These are phyloP conservation scores for Oryzias dopingdopingensis DNA, from an alignment of 2,797 vertebrate species.

Conservation along the genomic window DNA sequence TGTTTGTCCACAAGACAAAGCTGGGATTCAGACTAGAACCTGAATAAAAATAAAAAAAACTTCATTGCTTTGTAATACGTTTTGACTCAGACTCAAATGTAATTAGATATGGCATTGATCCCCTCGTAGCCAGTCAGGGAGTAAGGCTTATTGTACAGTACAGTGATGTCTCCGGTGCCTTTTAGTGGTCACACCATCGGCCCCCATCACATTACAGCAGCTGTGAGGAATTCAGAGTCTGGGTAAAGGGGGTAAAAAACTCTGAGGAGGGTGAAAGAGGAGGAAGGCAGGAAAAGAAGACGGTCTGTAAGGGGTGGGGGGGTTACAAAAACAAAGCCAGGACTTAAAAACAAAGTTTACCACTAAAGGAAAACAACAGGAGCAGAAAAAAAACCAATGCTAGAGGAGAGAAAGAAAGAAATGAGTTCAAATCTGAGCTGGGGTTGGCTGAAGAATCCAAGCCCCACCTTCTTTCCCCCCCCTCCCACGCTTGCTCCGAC, in stretches of 20 bases:
- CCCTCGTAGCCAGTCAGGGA: constrained; percentile 50
- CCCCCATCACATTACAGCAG: constrained; percentile 71
- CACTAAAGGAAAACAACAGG: constrained; percentile 74
- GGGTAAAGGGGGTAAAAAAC: constrained; percentile 65
- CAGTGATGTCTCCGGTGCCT: constrained; percentile 69
- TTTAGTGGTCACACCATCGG: constrained; percentile 56
- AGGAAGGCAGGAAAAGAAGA: constrained; percentile 37
- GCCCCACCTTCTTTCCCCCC: constrained; percentile 45
- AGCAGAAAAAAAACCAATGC: constrained; percentile 48
- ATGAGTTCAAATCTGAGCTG: constrained; percentile 50
- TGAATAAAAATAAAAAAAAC: too few relatives aligned
- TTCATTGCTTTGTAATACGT: constrained; percentile 10
- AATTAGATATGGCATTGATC: constrained; percentile 60
- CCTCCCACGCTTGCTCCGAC: constrained; percentile 31
- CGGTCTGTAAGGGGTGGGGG: constrained; percentile 50
- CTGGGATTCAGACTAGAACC: too few relatives aligned
- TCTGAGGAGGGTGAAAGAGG: constrained; percentile 25
- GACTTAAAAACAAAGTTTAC: constrained; percentile 79
- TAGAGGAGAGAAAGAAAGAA: constrained; percentile 49
- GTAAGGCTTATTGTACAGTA: constrained; percentile 65
- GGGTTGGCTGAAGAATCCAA: constrained; percentile 63
- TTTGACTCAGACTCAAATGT: constrained; percentile 34
- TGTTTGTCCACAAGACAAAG: too few relatives aligned
- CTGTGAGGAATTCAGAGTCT: constrained; percentile 68
- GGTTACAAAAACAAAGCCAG: constrained; percentile 77